These are phyloP conservation scores for Leptopilina clavipes DNA, from an alignment of 1,140 invertebrate species.

Conservation along the genomic window DNA sequence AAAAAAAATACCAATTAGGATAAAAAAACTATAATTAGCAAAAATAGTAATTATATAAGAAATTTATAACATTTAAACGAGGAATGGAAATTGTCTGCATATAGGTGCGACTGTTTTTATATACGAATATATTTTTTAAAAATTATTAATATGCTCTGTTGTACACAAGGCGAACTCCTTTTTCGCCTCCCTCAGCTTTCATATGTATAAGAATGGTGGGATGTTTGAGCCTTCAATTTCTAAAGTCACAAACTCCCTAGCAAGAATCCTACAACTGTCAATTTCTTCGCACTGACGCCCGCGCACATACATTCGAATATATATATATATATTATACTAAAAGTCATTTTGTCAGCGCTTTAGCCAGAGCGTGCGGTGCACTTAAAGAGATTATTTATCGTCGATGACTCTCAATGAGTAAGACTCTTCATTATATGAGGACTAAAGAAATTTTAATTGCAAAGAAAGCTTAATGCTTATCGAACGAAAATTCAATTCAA, in stretches of 20 bases:
- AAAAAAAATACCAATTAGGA: neutral
- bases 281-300: slow-evolving; percentile 47
- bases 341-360: slow-evolving; percentile 48
- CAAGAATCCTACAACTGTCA: slow-evolving; percentile 11
- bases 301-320: slow-evolving; percentile 37
- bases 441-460: neutral
- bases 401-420: slow-evolving; percentile 15
- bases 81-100: neutral
- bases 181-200: slow-evolving; percentile 4
- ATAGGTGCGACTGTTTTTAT: neutral
- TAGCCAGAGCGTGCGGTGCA: slow-evolving; percentile 15
- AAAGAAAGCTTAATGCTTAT: neutral
- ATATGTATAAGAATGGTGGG: neutral
- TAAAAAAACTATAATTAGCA: too few relatives aligned
- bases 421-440: neutral
- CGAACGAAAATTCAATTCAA: neutral
- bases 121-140: neutral
- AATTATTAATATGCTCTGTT: slow-evolving; percentile 9
- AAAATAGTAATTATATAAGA: too few relatives aligned
- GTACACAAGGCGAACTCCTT: neutral
- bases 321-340: slow-evolving; percentile 44
- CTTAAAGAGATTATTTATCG: slow-evolving; percentile 44
- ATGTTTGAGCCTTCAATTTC: slow-evolving; percentile 5
- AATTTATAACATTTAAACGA: neutral
- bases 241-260: neutral